A percentile compares a stretch with the other conserved stretches of the same genome.
phyloP scores from a whole-genome alignment of 2,888 invertebrate species.

The Phalera bucephala region DNA sequence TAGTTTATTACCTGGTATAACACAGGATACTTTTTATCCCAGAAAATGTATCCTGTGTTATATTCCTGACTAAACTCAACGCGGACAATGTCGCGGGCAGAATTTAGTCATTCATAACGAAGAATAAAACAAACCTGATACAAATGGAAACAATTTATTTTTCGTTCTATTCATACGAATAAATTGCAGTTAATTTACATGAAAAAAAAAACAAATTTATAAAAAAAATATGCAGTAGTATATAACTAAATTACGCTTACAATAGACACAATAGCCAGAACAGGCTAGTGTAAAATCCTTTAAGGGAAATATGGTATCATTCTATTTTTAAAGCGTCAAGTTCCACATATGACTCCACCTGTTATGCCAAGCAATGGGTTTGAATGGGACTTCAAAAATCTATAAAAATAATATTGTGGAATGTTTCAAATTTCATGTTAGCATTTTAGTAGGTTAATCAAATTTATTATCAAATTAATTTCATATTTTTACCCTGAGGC shows the following conservation, averaged over 20 bases:
- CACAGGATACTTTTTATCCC: too few relatives aligned
- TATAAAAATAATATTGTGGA: constrained; percentile 66
- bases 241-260: constrained; percentile 67
- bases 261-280: constrained; percentile 33
- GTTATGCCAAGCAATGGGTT: constrained; percentile 12
- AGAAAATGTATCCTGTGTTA: too few relatives aligned
- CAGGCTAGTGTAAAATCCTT: neutral
- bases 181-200: constrained; percentile 57
- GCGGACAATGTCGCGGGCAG: too few relatives aligned
- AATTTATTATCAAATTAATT: constrained; percentile 20
- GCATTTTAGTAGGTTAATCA: constrained; percentile 34
- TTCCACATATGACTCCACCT: constrained; percentile 3
- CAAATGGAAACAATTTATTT: constrained; percentile 73
- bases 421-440: constrained; percentile 55
- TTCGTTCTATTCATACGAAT: constrained; percentile 63
- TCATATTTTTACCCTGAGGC: constrained; percentile 18
- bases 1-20: too few relatives aligned
- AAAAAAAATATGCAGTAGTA: constrained; percentile 57
- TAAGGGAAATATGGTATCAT: neutral
- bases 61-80: too few relatives aligned
- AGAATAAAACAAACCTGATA: constrained; percentile 25
- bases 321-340: constrained; percentile 13
- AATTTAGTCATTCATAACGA: too few relatives aligned
- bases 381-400: constrained; percentile 32
- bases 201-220: constrained; percentile 56